These are phyloP conservation scores for Pristiophorus japonicus DNA, from an alignment of 2,113 vertebrate genomes.

Conservation along the genomic window DNA sequence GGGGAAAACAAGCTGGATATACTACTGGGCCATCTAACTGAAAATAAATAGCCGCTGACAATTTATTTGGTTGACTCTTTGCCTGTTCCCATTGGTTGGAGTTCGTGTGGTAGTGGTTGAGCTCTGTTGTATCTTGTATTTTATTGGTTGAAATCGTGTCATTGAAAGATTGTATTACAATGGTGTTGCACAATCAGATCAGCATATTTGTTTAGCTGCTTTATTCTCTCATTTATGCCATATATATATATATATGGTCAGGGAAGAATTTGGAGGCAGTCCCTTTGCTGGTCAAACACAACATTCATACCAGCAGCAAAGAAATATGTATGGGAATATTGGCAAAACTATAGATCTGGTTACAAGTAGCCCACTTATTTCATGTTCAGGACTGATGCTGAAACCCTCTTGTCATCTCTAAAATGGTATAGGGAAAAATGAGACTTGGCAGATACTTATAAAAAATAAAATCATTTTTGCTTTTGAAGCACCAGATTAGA, in stretches of 20 bases:
- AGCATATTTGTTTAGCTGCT: background rate
- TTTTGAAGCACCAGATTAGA: background rate
- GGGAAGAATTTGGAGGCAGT: background rate
- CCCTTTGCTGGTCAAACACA: background rate
- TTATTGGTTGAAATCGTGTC: background rate
- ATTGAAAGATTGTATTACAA: background rate
- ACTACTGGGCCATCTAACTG: background rate
- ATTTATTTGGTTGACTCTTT: background rate
- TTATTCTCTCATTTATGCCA: background rate
- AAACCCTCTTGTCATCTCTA: background rate
- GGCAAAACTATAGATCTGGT: background rate
- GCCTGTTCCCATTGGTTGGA: background rate
- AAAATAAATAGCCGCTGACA: slow-evolving; percentile 11
- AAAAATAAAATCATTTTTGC: background rate
- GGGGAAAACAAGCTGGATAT: background rate
- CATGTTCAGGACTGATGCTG: background rate
- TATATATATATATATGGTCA: background rate
- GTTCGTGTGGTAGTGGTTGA: background rate
- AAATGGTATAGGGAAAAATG: background rate
- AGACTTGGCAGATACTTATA: background rate
- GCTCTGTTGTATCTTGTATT: background rate
- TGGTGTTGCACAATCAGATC: background rate
- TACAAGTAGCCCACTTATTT: background rate
- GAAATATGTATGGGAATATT: background rate
- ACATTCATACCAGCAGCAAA: background rate